Conservation (phyloP, 2,888 invertebrate genomes). For the Eupithecia insigniata region DNA sequence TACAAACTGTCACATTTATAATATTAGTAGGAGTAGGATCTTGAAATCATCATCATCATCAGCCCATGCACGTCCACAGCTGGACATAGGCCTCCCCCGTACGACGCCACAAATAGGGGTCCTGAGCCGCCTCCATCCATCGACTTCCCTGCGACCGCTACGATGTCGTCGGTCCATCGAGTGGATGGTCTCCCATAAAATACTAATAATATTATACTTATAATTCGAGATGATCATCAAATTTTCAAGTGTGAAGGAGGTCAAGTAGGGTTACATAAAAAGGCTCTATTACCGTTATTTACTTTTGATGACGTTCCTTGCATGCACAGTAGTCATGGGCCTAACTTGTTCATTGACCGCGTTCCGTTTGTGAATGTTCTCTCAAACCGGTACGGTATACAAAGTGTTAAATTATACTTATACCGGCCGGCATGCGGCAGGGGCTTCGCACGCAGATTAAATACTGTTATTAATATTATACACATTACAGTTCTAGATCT, state of each 20-base stretch:
- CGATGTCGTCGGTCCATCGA: too few relatives aligned
- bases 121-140: too few relatives aligned
- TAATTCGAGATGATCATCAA: background rate
- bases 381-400: background rate
- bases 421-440: background rate
- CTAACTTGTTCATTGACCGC: constrained; percentile 1
- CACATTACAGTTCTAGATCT: background rate
- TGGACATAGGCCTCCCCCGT: too few relatives aligned
- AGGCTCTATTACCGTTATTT: background rate
- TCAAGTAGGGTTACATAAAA: background rate
- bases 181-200: too few relatives aligned
- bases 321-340: background rate
- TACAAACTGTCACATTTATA: too few relatives aligned
- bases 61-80: too few relatives aligned
- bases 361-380: background rate
- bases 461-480: background rate
- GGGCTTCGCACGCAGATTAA: background rate
- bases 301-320: background rate
- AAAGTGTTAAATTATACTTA: constrained; percentile 1
- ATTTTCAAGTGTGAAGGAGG: background rate
- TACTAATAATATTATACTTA: too few relatives aligned
- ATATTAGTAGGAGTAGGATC: too few relatives aligned
- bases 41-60: too few relatives aligned
- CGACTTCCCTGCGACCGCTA: too few relatives aligned
- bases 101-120: too few relatives aligned